These are phyloP conservation scores for Coccyzus lansbergi DNA, from an alignment of 2,797 vertebrate genomes.

Conservation along the genomic window DNA sequence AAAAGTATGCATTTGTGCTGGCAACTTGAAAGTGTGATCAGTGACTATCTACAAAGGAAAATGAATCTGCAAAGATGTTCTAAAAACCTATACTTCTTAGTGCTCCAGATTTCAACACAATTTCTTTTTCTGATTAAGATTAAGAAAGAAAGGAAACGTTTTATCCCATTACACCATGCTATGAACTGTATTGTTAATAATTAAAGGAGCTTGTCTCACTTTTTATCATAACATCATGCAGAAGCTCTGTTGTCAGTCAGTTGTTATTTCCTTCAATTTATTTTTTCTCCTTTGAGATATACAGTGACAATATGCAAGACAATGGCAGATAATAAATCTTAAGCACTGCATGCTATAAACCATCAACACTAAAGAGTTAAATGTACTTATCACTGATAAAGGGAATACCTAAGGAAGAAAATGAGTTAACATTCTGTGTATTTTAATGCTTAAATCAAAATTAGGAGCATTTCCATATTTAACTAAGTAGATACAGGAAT, in stretches of 20 bases:
- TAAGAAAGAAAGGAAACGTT: not conserved
- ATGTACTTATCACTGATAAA: not conserved
- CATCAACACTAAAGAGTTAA: not conserved
- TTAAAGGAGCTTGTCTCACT: not conserved
- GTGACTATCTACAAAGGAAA: not conserved
- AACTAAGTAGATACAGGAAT: not conserved
- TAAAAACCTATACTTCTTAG: not conserved
- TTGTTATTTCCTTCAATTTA: not conserved
- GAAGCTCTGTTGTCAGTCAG: not conserved
- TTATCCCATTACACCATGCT: not conserved
- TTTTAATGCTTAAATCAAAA: not conserved
- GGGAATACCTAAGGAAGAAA: not conserved
- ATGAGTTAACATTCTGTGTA: not conserved
- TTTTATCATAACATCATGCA: not conserved
- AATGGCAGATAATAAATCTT: not conserved
- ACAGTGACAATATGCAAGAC: not conserved
- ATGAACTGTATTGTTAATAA: not conserved
- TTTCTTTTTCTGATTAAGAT: not conserved
- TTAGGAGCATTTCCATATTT: not conserved
- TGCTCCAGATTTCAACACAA: not conserved
- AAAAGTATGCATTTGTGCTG: not conserved
- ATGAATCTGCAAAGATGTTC: slow-evolving; percentile 11
- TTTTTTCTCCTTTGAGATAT: not conserved
- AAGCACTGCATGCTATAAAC: not conserved
- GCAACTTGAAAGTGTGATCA: not conserved